phyloP scores from a whole-genome alignment of 2,113 vertebrate genomes.

The Apteryx owenii region DNA sequence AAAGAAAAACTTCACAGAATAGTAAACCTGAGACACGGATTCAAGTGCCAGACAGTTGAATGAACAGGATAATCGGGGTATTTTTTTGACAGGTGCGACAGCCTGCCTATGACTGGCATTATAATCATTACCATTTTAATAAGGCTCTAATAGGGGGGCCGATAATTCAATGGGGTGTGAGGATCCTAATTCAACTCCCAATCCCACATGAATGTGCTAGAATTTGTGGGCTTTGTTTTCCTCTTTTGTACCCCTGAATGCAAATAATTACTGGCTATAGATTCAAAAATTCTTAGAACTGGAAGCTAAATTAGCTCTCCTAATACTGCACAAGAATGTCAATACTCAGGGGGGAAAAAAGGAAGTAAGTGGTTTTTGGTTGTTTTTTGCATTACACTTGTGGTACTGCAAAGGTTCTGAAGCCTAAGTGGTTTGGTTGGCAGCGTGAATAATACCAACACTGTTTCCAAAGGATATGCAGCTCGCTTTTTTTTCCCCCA shows the following conservation, averaged over 20 bases:
- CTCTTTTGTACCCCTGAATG: constrained; percentile 86
- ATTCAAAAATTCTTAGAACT: constrained; percentile 88
- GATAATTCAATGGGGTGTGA: constrained; percentile 87
- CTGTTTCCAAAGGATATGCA: constrained; percentile 69
- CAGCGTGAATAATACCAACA: constrained; percentile 77
- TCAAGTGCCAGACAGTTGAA: constrained; percentile 82
- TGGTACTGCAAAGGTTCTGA: constrained; percentile 80
- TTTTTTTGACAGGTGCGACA: constrained; percentile 86
- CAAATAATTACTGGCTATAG: constrained; percentile 89
- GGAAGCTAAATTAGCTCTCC: constrained; percentile 86
- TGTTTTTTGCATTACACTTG: constrained; percentile 76
- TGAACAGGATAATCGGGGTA: constrained; percentile 83
- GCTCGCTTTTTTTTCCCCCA: constrained; percentile 26
- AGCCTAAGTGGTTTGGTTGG: constrained; percentile 83
- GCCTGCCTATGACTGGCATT: constrained; percentile 83
- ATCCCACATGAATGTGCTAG: constrained; percentile 88
- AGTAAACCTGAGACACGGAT: constrained; percentile 83
- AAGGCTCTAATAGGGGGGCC: constrained; percentile 85
- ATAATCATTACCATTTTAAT: constrained; percentile 89
- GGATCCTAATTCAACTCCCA: constrained; percentile 85
- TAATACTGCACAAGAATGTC: constrained; percentile 87
- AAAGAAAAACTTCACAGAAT: constrained; percentile 74
- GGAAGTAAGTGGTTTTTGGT: constrained; percentile 80
- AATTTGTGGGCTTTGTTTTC: constrained; percentile 87
- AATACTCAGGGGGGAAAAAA: constrained; percentile 78